Percentiles rank a stretch among this genome's conserved stretches.
Evolutionary conservation across 2,113 vertebrate genomes (phyloP).

Genomic region (Cricetomys ansorgei): DNA sequence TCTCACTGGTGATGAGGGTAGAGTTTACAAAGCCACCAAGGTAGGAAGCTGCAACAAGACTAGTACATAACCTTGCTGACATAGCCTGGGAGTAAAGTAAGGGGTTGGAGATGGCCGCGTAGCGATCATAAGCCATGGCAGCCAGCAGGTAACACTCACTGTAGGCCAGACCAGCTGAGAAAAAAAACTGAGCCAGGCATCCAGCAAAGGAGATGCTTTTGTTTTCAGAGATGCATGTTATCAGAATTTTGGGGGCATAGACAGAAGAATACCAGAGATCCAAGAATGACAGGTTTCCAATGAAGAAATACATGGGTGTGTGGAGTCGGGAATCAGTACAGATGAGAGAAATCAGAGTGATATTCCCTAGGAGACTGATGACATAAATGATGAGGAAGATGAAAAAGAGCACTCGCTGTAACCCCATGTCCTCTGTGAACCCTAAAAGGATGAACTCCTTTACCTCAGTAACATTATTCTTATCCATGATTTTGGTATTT

Average conservation of each 20-base stretch:
- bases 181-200: conserved; percentile 77
- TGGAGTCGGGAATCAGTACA: conserved; percentile 64
- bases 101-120: conserved; percentile 69
- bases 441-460: conserved; percentile 70
- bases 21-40: conserved; percentile 74
- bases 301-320: conserved; percentile 80
- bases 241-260: conserved; percentile 71
- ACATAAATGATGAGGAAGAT: conserved; percentile 73
- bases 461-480: conserved; percentile 56
- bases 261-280: conserved; percentile 76
- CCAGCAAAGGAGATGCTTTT: conserved; percentile 73
- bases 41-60: conserved; percentile 68
- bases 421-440: conserved; percentile 50
- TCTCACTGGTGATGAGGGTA: conserved; percentile 72
- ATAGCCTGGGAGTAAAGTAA: conserved; percentile 74
- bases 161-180: conserved; percentile 61
- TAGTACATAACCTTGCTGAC: conserved; percentile 56
- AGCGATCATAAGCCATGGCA: conserved; percentile 71
- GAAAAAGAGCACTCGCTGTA: conserved; percentile 56
- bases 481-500: conserved; percentile 9
- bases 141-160: conserved; percentile 76
- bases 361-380: conserved; percentile 65
- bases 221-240: conserved; percentile 68
- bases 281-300: conserved; percentile 74
- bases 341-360: conserved; percentile 69